phyloP scores from a whole-genome alignment of 2,113 vertebrate species.

The Corapipo altera region DNA sequence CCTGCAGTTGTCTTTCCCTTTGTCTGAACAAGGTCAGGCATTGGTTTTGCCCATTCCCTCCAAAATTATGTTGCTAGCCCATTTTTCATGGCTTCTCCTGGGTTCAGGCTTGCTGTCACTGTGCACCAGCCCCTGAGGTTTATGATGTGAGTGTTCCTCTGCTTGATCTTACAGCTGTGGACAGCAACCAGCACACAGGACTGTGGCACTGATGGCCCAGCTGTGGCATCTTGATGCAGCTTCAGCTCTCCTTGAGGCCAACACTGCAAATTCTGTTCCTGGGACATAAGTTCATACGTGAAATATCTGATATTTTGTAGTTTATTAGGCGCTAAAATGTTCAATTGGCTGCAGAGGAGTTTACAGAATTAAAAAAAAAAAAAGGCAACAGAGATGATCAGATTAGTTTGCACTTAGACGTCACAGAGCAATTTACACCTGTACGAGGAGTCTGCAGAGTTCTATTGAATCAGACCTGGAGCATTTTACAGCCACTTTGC shows the following conservation, averaged over 20 bases:
- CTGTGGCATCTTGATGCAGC: neutral
- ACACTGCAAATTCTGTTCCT: neutral
- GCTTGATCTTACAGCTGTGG: neutral
- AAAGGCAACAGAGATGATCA: neutral
- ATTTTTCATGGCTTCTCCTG: neutral
- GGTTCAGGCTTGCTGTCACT: neutral
- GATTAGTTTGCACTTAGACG: neutral
- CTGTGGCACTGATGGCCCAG: neutral
- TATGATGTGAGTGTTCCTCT: neutral
- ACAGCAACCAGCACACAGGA: neutral
- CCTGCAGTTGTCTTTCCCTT: neutral
- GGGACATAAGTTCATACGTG: neutral
- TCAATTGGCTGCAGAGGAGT: neutral
- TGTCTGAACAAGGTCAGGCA: neutral
- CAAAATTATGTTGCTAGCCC: neutral
- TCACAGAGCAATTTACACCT: constrained; percentile 62
- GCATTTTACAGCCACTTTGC: constrained; percentile 61
- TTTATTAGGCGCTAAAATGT: neutral
- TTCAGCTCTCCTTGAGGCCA: neutral
- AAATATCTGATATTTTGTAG: neutral
- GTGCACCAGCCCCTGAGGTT: neutral
- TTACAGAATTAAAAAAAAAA: neutral
- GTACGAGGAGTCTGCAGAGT: neutral
- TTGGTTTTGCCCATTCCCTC: neutral
- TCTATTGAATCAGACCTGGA: constrained; percentile 17